Base-by-base conservation (phyloP, 2,888 invertebrate genomes). In the Escarpia spicata region DNA sequence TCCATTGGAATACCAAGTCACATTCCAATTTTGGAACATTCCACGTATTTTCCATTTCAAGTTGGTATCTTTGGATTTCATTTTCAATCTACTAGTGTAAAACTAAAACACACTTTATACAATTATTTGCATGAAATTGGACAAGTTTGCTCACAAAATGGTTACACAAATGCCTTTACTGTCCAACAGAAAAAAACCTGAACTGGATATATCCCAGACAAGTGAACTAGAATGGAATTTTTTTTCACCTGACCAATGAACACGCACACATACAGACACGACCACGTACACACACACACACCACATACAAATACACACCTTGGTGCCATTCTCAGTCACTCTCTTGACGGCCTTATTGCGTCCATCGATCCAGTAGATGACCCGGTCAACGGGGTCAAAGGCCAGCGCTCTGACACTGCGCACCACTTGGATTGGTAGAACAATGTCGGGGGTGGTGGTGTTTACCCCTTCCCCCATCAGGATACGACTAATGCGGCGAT, bases 401-500 rank as follows among this genome's bases (percentile, higher is more conserved):
- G 98, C 98, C 58, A 99, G 98, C 0, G 98, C 98, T 94, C 98
- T 98, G 19, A 98, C 98, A 97, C 98, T 98, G 95, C 98, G 98
- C 60, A 99, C 97, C 93, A 98, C 98, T 93, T 98, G 98, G 91
- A 99, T 97, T 0, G 99, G 98, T 93, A 98, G 97, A 9, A 98
- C 97, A 8, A 96, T 95, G 45, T 98, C 98, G 0, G 98, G 98
- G 94, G 98, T 98, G 95, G 98, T 98, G 26, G 94, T 93, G n/a
- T 75, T 75, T 26, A 26, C 75, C n/a, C 75, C 26, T 0, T 97
- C 97, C 93, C 98, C 98, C 75, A 98, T 97, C 93, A 98, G 96
- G 93, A 99, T 97, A 1, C 99, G 97, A 26, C 98, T 98, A 89
- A 99, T 98, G 2, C 98, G 97, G 95, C 98, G 98, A 95, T 98